Percentiles rank a stretch among this genome's conserved stretches.
Evolutionary conservation across 30 jellyfish, hydroid and myxozoan species (phyloP).

Genomic region (Aurelia aurita complex sp. Pacific): DNA sequence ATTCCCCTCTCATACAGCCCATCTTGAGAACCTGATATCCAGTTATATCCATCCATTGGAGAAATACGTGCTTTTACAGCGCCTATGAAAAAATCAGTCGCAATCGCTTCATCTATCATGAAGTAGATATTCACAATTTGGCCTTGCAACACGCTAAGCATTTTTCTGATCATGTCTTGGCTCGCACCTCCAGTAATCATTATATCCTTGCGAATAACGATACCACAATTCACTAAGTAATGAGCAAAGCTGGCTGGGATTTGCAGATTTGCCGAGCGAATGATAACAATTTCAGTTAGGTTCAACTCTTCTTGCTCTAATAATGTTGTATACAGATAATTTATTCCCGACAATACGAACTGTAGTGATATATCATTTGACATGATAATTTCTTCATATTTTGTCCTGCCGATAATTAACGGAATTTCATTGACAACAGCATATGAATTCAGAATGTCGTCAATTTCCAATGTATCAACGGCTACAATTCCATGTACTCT

Average conservation of each 20-base stretch:
- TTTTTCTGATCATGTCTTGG: background rate
- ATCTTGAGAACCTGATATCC: constrained; percentile 64
- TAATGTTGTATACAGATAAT: background rate
- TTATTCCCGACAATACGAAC: background rate
- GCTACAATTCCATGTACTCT: constrained; percentile 52
- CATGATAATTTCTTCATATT: background rate
- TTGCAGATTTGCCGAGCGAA: constrained; percentile 30
- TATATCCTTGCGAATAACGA: constrained; percentile 16
- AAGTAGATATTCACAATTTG: constrained; percentile 5
- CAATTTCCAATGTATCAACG: constrained; percentile 19
- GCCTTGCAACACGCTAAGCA: background rate
- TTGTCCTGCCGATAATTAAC: constrained; percentile 44
- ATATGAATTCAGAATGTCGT: constrained; percentile 19
- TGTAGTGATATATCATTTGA: constrained; percentile 7
- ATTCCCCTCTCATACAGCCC: constrained; percentile 61
- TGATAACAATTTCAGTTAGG: constrained; percentile 19
- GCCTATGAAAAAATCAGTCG: constrained; percentile 26
- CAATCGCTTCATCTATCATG: constrained; percentile 8
- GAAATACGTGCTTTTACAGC: constrained; percentile 38
- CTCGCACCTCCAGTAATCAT: constrained; percentile 11
- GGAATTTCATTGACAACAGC: constrained; percentile 19
- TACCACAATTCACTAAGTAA: constrained; percentile 12
- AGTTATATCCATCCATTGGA: constrained; percentile 51
- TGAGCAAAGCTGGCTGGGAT: constrained; percentile 52
- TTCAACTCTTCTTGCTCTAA: constrained; percentile 3